Percentiles rank a stretch among this genome's conserved stretches.
Evolutionary conservation across 1,140 invertebrate genomes (phyloP).

Genomic region (Maniola jurtina): DNA sequence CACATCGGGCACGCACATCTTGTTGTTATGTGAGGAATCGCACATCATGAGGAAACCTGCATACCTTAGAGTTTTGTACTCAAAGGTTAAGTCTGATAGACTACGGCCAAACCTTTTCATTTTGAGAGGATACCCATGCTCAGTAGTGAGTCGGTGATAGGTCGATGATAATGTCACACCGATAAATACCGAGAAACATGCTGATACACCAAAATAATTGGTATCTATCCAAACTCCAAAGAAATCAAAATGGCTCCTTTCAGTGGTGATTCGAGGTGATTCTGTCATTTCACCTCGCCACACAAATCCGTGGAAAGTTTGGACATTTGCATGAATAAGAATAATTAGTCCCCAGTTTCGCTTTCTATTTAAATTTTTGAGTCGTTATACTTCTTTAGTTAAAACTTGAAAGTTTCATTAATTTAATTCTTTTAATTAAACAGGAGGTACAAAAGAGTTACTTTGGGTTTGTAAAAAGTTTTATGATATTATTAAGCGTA

Average conservation of each 20-base stretch:
- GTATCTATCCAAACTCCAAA: background rate
- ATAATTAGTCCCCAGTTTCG: conserved; percentile 2
- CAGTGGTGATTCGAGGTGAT: background rate
- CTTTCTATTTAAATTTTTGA: conserved; percentile 4
- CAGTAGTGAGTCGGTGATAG: too few relatives aligned
- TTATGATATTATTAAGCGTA: background rate
- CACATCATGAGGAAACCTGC: too few relatives aligned
- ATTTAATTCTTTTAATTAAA: conserved; percentile 5
- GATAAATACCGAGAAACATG: too few relatives aligned
- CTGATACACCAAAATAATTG: background rate
- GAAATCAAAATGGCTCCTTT: background rate
- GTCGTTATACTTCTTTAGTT: conserved; percentile 7
- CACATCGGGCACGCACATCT: too few relatives aligned
- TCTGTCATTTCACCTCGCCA: background rate
- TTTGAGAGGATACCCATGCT: too few relatives aligned
- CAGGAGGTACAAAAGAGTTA: background rate
- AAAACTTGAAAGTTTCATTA: background rate
- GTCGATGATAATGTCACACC: too few relatives aligned
- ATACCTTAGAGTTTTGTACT: too few relatives aligned
- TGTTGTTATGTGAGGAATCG: too few relatives aligned
- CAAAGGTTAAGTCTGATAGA: too few relatives aligned
- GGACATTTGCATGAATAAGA: conserved; percentile 11
- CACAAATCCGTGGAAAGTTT: conserved; percentile 1
- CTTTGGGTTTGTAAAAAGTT: background rate
- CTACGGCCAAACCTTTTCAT: too few relatives aligned